These are phyloP conservation scores for Pycnomerus fuliginosus DNA, from an alignment of 2,888 invertebrate genomes.

Conservation along the genomic window DNA sequence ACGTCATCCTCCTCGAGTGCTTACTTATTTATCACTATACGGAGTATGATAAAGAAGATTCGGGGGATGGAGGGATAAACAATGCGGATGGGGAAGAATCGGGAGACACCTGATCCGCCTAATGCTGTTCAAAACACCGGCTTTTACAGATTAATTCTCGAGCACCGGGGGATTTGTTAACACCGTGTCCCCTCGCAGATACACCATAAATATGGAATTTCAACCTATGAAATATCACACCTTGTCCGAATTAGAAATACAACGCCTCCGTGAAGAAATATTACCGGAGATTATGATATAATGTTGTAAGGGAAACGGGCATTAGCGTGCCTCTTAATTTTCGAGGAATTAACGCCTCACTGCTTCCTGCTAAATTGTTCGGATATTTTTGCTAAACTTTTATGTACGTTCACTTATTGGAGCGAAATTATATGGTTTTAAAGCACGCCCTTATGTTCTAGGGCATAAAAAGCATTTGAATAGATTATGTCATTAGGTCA, in stretches of 20 bases:
- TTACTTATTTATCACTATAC: not conserved
- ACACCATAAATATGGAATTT: conserved; percentile 44
- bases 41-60: not conserved
- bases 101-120: conserved; percentile 40
- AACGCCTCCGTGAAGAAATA: conserved; percentile 14
- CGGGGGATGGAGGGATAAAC: not conserved
- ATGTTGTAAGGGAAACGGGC: conserved; percentile 9
- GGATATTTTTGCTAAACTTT: too few relatives aligned
- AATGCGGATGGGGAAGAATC: conserved; percentile 9
- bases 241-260: conserved; percentile 37
- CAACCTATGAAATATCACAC: conserved; percentile 47
- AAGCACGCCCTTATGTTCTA: too few relatives aligned
- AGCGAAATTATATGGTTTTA: too few relatives aligned
- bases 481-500: too few relatives aligned
- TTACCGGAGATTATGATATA: conserved; percentile 18
- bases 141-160: conserved; percentile 43
- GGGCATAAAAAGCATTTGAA: too few relatives aligned
- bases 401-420: too few relatives aligned
- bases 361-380: not conserved
- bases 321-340: conserved; percentile 13
- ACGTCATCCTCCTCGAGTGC: not conserved
- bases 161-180: conserved; percentile 40
- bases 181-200: conserved; percentile 34
- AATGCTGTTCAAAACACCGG: conserved; percentile 37
- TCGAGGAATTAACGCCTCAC: conserved; percentile 13